Conservation (phyloP, 2,797 vertebrate species). For the Parotocinclus haroldoi region DNA sequence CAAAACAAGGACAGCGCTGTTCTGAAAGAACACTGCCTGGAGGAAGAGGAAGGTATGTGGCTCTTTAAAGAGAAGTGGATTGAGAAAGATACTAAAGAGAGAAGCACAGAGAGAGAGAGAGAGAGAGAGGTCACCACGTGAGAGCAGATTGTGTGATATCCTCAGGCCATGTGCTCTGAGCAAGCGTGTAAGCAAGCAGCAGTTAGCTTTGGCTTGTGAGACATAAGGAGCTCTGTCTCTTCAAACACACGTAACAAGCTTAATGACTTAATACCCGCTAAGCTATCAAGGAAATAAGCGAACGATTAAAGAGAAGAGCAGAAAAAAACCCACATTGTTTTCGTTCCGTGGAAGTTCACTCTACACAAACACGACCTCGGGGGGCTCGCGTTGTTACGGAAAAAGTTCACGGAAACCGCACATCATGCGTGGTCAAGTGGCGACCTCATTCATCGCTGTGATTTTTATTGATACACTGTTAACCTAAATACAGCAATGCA, state of each 20-base stretch:
- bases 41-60: constrained; percentile 6
- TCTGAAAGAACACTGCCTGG: constrained; percentile 4
- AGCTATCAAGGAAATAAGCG: no score
- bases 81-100: constrained; percentile 19
- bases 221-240: constrained; percentile 52
- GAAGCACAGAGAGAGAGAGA: constrained; percentile 22
- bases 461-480: no score
- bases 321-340: no score
- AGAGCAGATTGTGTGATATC: constrained; percentile 65
- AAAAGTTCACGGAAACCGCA: no score
- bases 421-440: no score
- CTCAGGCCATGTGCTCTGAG: constrained; percentile 63
- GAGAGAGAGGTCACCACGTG: constrained; percentile 56
- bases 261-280: no score
- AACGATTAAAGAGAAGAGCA: no score
- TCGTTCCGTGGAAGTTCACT: no score
- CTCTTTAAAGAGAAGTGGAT: constrained; percentile 21
- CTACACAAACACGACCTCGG: no score
- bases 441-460: no score
- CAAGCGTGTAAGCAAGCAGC: constrained; percentile 51
- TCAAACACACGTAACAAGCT: constrained; percentile 3
- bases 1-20: constrained; percentile 8
- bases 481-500: no score
- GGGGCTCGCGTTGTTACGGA: no score
- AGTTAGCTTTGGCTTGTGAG: constrained; percentile 54